These are phyloP conservation scores for Imbricaverruca yamaguchii DNA, from an alignment of 2,888 invertebrate genomes.

Conservation along the genomic window DNA sequence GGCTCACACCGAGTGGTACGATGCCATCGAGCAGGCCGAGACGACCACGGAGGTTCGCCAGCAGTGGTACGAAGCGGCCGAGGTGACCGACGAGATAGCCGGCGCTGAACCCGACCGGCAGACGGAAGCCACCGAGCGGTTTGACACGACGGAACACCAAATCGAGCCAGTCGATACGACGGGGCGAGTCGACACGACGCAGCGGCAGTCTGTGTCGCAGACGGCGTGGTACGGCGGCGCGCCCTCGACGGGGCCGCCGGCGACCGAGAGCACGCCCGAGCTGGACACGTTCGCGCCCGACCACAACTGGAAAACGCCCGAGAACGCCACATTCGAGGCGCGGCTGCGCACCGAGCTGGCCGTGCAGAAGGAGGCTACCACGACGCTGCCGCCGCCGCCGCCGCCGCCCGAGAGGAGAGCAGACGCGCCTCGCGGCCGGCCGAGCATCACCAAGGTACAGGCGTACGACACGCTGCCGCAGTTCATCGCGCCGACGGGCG, in stretches of 20 bases:
- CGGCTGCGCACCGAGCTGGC: neutral
- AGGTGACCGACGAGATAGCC: too few species aligned
- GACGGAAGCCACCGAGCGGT: too few species aligned
- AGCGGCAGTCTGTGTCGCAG: too few species aligned
- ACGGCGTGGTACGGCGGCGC: too few species aligned
- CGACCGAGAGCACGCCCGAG: neutral
- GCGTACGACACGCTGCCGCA: conserved; percentile 14
- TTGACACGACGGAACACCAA: too few species aligned
- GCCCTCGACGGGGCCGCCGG: too few species aligned
- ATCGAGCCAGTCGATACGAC: too few species aligned
- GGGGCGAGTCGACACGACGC: too few species aligned
- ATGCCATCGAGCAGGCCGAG: neutral
- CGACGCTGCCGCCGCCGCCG: neutral
- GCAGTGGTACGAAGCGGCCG: too few species aligned
- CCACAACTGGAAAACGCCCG: neutral
- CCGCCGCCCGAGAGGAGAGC: neutral
- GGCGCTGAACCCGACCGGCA: too few species aligned
- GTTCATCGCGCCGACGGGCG: conserved; percentile 8
- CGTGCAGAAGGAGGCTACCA: neutral
- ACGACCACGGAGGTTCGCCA: neutral
- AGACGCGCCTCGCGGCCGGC: neutral
- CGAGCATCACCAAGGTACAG: conserved; percentile 17
- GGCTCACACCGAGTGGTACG: too few species aligned
- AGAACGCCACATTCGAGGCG: neutral
- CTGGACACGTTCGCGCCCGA: neutral